phyloP scores from a whole-genome alignment of 1,140 invertebrate genomes.

The Aphaenogaster floridana region DNA sequence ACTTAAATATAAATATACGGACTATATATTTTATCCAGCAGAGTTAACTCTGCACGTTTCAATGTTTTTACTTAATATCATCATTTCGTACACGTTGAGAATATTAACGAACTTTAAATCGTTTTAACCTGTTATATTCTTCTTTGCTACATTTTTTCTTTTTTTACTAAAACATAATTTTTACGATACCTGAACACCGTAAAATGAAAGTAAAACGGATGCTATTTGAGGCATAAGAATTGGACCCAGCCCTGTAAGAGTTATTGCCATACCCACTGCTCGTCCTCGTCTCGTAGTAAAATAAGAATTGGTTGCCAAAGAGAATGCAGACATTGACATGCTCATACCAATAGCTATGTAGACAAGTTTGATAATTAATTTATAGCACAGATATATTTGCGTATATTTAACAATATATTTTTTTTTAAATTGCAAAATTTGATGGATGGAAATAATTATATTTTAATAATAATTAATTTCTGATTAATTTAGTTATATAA shows the following conservation, averaged over 20 bases:
- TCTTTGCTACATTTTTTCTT: background rate
- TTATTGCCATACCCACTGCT: conserved; percentile 90
- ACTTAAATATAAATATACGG: background rate
- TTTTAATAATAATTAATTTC: background rate
- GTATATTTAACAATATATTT: background rate
- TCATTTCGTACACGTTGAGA: background rate
- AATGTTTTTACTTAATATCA: background rate
- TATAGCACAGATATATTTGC: no score
- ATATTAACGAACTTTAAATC: background rate
- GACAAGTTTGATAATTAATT: background rate
- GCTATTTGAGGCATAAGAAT: conserved; percentile 90
- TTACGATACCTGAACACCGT: conserved; percentile 86
- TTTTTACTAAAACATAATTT: background rate
- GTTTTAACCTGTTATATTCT: background rate
- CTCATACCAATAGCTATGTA: conserved; percentile 88
- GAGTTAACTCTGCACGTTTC: background rate
- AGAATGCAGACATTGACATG: conserved; percentile 89
- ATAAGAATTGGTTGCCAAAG: conserved; percentile 90
- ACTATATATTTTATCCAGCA: background rate
- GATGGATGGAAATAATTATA: background rate
- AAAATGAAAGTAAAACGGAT: conserved; percentile 87
- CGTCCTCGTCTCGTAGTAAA: conserved; percentile 89
- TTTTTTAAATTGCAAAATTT: background rate
- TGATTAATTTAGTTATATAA: background rate
- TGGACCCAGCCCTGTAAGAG: conserved; percentile 90